Evolutionary conservation across 2,888 invertebrate species (phyloP).

Genomic region (Hemistola chrysoprasaria): DNA sequence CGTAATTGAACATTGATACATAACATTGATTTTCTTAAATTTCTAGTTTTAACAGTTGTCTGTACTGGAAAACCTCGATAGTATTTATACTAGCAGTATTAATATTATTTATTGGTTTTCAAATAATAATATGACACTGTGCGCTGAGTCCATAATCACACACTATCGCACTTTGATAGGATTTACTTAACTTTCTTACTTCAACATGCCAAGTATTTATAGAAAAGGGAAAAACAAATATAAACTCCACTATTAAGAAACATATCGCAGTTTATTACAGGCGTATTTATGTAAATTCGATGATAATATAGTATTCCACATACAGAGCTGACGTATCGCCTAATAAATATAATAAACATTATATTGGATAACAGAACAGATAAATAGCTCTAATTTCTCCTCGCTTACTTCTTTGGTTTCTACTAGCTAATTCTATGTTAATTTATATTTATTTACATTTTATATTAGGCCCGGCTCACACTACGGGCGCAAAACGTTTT

Average conservation of each 20-base stretch:
- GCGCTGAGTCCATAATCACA: too few relatives aligned
- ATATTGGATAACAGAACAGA: slow-evolving; percentile 71
- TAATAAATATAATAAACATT: slow-evolving; percentile 76
- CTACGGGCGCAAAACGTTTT: too few relatives aligned
- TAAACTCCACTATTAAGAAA: slow-evolving; percentile 48
- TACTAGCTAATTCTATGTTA: slow-evolving; percentile 71
- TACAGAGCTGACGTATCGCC: slow-evolving; percentile 37
- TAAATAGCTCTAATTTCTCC: slow-evolving; percentile 67
- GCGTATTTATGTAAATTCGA: slow-evolving; percentile 60
- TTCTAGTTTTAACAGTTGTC: too few relatives aligned
- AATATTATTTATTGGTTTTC: too few relatives aligned
- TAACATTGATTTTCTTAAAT: too few relatives aligned
- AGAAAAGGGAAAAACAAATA: slow-evolving; percentile 22
- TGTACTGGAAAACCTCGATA: too few relatives aligned
- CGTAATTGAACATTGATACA: too few relatives aligned
- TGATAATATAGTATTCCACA: slow-evolving; percentile 52
- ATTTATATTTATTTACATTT: slow-evolving; percentile 39
- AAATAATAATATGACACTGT: too few relatives aligned
- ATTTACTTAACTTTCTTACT: too few relatives aligned
- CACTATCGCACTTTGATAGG: too few relatives aligned
- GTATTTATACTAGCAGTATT: too few relatives aligned
- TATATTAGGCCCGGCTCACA: too few relatives aligned
- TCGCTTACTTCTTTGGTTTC: slow-evolving; percentile 78
- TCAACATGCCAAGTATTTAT: not conserved
- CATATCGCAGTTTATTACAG: slow-evolving; percentile 64